Percentiles rank a stretch among this genome's conserved stretches.
These are phyloP conservation scores for Chinchilla lanigera DNA, from an alignment of 2,113 vertebrate species.

Conservation along the genomic window DNA sequence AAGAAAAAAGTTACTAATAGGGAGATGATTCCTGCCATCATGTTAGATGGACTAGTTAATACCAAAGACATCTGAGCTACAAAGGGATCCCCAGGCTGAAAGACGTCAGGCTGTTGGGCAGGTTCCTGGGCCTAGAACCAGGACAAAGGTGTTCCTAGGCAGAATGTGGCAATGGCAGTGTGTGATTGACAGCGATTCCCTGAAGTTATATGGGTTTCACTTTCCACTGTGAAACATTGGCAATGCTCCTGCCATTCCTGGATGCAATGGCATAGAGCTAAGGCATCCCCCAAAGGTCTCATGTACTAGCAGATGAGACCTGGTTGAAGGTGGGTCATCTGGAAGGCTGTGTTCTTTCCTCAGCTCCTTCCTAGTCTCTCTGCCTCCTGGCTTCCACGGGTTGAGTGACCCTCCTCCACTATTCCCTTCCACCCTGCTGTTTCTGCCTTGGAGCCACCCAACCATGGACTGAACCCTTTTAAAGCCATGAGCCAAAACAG, in stretches of 20 bases:
- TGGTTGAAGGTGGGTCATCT: neutral
- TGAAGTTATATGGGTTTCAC: neutral
- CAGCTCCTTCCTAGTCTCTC: neutral
- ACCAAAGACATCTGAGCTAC: neutral
- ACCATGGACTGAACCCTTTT: neutral
- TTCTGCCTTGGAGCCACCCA: neutral
- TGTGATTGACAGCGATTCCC: neutral
- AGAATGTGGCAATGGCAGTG: too few relatives aligned
- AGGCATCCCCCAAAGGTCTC: neutral
- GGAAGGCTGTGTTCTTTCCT: neutral
- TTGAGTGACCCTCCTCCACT: neutral
- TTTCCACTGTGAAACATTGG: neutral
- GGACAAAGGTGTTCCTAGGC: neutral
- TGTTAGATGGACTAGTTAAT: neutral
- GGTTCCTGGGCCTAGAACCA: neutral
- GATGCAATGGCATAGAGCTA: neutral
- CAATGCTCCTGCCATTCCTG: neutral
- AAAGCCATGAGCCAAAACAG: neutral
- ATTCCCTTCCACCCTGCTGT: neutral
- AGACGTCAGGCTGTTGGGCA: neutral
- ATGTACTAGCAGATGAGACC: neutral
- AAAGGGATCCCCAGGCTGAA: neutral
- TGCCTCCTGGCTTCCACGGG: neutral
- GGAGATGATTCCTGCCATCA: too few relatives aligned
- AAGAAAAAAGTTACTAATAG: neutral